Evolutionary conservation across 53 echinoderm and acorn worm genomes (phyloP).

Genomic region (Echinarachnius parma): DNA sequence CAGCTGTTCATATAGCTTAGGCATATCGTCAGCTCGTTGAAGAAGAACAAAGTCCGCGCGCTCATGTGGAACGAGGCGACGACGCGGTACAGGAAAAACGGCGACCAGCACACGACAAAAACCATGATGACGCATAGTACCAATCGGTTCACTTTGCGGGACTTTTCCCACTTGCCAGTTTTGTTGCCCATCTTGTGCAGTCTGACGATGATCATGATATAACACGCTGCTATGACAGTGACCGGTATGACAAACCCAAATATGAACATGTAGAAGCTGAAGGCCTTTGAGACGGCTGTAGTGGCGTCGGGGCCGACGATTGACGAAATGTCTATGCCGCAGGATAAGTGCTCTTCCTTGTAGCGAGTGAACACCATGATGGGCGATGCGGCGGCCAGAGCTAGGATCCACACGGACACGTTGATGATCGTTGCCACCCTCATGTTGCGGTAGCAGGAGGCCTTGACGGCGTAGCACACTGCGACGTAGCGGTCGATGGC

Average conservation of each 20-base stretch:
- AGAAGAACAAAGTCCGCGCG: neutral
- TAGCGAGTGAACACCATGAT: constrained; percentile 56
- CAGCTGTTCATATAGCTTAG: constrained; percentile 87
- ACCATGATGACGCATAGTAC: constrained; percentile 76
- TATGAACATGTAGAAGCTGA: constrained; percentile 61
- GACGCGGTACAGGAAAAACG: constrained; percentile 69
- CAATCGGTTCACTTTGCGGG: constrained; percentile 84
- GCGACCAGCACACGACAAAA: constrained; percentile 83
- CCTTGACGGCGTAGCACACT: constrained; percentile 86
- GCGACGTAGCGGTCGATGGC: constrained; percentile 95
- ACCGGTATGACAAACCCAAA: constrained; percentile 77
- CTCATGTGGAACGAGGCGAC: constrained; percentile 34
- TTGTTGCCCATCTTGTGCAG: constrained; percentile 68
- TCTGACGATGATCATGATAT: constrained; percentile 60
- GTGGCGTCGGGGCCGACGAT: constrained; percentile 16
- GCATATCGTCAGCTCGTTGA: constrained; percentile 52
- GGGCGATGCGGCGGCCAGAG: constrained; percentile 60
- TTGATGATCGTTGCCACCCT: constrained; percentile 71
- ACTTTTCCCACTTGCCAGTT: constrained; percentile 85
- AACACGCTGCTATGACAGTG: constrained; percentile 67
- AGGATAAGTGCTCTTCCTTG: constrained; percentile 10
- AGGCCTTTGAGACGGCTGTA: constrained; percentile 14
- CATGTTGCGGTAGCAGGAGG: constrained; percentile 73
- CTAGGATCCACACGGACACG: constrained; percentile 70
- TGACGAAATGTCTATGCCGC: constrained; percentile 16